Evolutionary conservation across 2,888 invertebrate species (phyloP).

Genomic region (Drosophila tripunctata): DNA sequence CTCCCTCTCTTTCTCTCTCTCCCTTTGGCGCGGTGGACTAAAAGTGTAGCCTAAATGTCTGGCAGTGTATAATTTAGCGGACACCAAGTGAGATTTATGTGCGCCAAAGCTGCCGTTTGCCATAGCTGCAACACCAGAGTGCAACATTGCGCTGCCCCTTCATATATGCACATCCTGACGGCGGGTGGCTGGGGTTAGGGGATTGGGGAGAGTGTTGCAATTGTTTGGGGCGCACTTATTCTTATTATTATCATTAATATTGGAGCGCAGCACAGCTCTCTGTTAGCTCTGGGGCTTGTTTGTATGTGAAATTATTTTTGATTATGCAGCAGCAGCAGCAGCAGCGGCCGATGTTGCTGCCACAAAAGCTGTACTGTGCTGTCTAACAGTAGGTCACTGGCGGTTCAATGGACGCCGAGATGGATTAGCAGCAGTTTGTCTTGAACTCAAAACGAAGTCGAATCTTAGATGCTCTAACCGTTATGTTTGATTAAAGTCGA

Average conservation of each 20-base stretch:
- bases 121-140: slow-evolving; percentile 38
- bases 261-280: slow-evolving; percentile 38
- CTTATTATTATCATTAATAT: slow-evolving; percentile 79
- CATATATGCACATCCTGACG: slow-evolving; percentile 38
- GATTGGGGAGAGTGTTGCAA: slow-evolving; percentile 51
- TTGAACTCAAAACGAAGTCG: no score
- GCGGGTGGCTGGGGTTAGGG: slow-evolving; percentile 14
- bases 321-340: slow-evolving; percentile 69
- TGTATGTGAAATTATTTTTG: slow-evolving; percentile 80
- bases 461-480: slow-evolving; percentile 29
- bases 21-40: slow-evolving; percentile 47
- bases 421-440: slow-evolving; percentile 65
- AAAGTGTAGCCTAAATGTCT: slow-evolving; percentile 84
- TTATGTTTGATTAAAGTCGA: no score
- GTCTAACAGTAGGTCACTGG: slow-evolving; percentile 68
- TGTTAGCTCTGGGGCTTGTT: slow-evolving; percentile 73
- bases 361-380: no score
- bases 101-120: slow-evolving; percentile 75
- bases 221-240: slow-evolving; percentile 79
- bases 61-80: slow-evolving; percentile 84
- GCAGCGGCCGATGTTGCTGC: background rate
- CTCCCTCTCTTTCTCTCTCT: background rate
- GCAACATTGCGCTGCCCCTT: slow-evolving; percentile 9
- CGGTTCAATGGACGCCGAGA: slow-evolving; percentile 71
- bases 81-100: slow-evolving; percentile 85